phyloP scores from a whole-genome alignment of 2,113 vertebrate genomes.

The Eulemur macaco region DNA sequence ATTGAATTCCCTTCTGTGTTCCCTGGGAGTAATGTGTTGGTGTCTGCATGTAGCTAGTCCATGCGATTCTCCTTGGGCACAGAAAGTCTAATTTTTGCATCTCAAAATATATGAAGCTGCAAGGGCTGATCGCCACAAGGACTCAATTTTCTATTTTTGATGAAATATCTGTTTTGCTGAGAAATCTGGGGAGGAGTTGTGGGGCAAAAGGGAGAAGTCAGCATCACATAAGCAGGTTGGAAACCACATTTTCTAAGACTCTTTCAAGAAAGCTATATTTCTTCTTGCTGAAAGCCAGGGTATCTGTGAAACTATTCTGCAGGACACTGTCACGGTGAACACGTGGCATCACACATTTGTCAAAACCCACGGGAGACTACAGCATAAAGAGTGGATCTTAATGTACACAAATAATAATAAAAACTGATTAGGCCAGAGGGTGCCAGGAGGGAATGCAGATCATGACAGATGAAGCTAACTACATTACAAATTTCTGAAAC shows the following conservation, averaged over 20 bases:
- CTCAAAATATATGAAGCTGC: not conserved
- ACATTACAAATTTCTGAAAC: not conserved
- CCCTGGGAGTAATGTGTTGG: not conserved
- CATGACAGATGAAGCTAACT: not conserved
- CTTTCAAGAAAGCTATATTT: not conserved
- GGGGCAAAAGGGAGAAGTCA: not conserved
- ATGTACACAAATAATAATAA: not conserved
- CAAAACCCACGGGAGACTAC: not conserved
- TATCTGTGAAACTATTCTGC: not conserved
- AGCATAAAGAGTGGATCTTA: not conserved
- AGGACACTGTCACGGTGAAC: not conserved
- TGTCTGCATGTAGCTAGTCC: not conserved
- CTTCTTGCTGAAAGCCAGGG: not conserved
- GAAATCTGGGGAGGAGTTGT: not conserved
- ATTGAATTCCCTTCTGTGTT: not conserved
- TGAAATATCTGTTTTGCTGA: not conserved
- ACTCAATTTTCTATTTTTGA: not conserved
- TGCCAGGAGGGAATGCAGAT: not conserved
- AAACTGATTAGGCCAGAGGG: not conserved
- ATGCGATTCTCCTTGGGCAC: not conserved
- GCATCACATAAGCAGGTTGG: not conserved
- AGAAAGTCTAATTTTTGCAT: not conserved
- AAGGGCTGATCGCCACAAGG: not conserved
- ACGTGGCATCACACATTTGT: not conserved
- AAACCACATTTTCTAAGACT: not conserved